Base-by-base conservation (phyloP, 2,797 vertebrate species). In the Scleropages formosus region DNA sequence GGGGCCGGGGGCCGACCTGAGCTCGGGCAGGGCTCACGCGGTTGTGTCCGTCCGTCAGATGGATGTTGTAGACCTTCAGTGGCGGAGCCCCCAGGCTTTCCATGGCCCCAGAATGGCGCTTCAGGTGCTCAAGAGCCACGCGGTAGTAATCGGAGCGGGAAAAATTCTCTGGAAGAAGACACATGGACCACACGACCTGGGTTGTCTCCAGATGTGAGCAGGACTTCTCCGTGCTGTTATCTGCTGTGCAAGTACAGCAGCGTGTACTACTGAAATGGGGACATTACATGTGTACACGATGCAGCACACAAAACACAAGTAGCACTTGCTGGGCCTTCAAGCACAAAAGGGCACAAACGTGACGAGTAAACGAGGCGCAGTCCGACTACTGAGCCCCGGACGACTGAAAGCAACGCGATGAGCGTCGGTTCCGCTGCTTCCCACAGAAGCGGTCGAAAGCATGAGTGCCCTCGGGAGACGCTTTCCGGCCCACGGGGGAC, bases 21-120 rank as follows among this genome's bases (percentile, higher is more conserved):
- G 93, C 94, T 4, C 76, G 77, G 11, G 79, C 79, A 0, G 82
- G 86, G 83, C 94, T 90, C 27, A 96, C 80, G 0, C 68, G 78
- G 79, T 95, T 96, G 75, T 89, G 76, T 72, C 80, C 79, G 84
- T 96, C 94, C 0, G 74, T 88, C 82, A 97, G 88, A 4, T 63
- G 89, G 78, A 97, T 91, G 84, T 90, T 89, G 85, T 94, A 90
- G 61, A 95, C 87, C 49, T 86, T 93, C 18, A 97, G 85, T 0
- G 94, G 94, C 0, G 91, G 90, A 0, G 90, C 92, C 7, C 94
- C 95, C 47, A 96, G 88, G 6, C 83, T 89, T 51, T 91, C 90
- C 88, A 94, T 87, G n/a, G 94, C 95, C 51, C 77, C 8, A 0
- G 91, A 74, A 77, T 83, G 89, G 22, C 72, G 77, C 2, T 89